Percentiles rank a stretch among this genome's conserved stretches.
phyloP scores from a whole-genome alignment of 2,888 invertebrate species.

The Andrena bucephala region DNA sequence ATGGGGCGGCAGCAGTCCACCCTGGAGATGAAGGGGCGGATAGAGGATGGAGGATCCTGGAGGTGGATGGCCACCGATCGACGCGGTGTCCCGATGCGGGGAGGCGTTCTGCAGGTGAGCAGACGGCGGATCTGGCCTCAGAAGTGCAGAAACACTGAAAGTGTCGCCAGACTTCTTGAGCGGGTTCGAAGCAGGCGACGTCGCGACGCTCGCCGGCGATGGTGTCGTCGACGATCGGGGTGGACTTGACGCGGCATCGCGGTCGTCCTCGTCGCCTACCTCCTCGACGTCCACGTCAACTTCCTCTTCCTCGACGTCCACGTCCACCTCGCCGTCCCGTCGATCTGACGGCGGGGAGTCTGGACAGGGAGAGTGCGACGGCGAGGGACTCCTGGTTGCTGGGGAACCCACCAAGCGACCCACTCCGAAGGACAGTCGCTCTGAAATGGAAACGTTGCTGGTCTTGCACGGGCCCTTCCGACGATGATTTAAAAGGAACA shows the following conservation, averaged over 20 bases:
- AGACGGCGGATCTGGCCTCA: slow-evolving; percentile 92
- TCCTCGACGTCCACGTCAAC: slow-evolving; percentile 83
- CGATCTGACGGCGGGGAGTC: slow-evolving; percentile 81
- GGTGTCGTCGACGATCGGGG: slow-evolving; percentile 80
- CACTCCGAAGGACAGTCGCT: slow-evolving; percentile 94
- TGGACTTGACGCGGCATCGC: slow-evolving; percentile 79
- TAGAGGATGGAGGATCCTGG: slow-evolving; percentile 86
- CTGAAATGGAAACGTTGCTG: slow-evolving; percentile 86
- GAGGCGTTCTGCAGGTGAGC: slow-evolving; percentile 86
- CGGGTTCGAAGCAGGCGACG: slow-evolving; percentile 75
- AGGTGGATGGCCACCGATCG: slow-evolving; percentile 85
- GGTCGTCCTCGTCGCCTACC: slow-evolving; percentile 82
- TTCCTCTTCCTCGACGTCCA: slow-evolving; percentile 81
- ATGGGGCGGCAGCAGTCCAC: slow-evolving; percentile 84
- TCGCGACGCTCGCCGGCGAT: slow-evolving; percentile 77
- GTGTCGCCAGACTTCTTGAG: slow-evolving; percentile 88
- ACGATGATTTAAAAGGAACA: too few species aligned
- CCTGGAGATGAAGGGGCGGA: slow-evolving; percentile 84
- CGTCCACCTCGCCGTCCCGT: slow-evolving; percentile 82
- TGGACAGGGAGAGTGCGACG: slow-evolving; percentile 81
- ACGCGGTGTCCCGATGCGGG: slow-evolving; percentile 79
- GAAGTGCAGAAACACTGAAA: slow-evolving; percentile 93
- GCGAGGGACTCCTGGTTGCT: slow-evolving; percentile 80
- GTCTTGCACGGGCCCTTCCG: not conserved
- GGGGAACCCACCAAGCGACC: slow-evolving; percentile 89